Conservation (phyloP, 2,888 invertebrate genomes). For the Machimus rusticus region DNA sequence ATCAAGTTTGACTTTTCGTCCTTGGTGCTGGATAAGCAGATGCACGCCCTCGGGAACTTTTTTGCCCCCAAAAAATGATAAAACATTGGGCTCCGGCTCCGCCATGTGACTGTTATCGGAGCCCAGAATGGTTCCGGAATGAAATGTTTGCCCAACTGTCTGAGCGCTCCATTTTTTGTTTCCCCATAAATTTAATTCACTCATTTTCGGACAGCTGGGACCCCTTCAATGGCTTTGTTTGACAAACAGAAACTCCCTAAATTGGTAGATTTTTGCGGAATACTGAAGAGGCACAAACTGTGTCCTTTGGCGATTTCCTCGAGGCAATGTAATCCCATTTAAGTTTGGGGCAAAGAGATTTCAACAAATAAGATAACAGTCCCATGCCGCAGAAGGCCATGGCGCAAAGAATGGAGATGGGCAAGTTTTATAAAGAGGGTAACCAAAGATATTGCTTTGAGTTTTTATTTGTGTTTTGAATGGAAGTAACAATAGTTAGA, state of each 20-base stretch:
- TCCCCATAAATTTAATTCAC: background rate
- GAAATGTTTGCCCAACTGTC: slow-evolving; percentile 4
- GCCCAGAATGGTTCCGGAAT: background rate
- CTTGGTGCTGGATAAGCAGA: background rate
- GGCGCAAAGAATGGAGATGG: background rate
- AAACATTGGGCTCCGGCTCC: background rate
- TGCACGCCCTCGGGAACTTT: background rate
- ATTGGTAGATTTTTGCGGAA: slow-evolving; percentile 9
- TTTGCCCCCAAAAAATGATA: background rate
- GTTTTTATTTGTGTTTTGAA: background rate
- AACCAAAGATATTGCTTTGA: background rate
- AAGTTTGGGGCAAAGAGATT: background rate
- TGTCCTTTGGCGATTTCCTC: background rate
- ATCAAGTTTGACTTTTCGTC: background rate
- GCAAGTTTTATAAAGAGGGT: background rate
- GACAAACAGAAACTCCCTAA: background rate
- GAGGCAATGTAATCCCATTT: background rate
- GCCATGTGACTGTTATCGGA: background rate
- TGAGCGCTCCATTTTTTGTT: background rate
- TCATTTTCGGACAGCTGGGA: background rate
- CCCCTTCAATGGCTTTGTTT: background rate
- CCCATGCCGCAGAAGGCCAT: background rate
- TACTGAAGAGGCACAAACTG: background rate
- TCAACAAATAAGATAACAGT: background rate
- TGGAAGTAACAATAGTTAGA: background rate